Evolutionary conservation across 2,888 invertebrate species (phyloP).

Genomic region (Crepidodera aurea): DNA sequence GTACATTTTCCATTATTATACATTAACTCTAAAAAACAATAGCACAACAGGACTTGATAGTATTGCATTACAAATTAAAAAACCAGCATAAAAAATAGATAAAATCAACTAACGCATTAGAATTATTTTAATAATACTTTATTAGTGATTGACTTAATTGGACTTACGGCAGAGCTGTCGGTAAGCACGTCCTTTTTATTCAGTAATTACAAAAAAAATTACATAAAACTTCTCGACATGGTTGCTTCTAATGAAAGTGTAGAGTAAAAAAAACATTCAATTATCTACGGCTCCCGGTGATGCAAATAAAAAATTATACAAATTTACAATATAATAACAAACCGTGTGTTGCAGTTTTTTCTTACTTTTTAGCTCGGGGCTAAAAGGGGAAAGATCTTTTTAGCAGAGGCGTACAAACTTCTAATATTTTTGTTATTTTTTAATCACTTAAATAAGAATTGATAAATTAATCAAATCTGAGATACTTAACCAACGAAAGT

Average conservation of each 20-base stretch:
- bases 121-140: conserved; percentile 23
- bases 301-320: conserved; percentile 38
- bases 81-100: conserved; percentile 14
- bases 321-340: conserved; percentile 35
- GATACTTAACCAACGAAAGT: too few species aligned
- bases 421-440: too few species aligned
- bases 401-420: conserved; percentile 14
- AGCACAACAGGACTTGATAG: too few species aligned
- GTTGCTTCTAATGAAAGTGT: conserved; percentile 31
- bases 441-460: too few species aligned
- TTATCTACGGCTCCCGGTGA: conserved; percentile 33
- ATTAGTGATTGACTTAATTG: conserved; percentile 8
- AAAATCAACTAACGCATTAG: conserved; percentile 17
- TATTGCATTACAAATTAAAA: neutral
- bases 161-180: conserved; percentile 4
- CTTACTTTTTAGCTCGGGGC: conserved; percentile 27
- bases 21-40: too few species aligned
- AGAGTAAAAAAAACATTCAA: conserved; percentile 33
- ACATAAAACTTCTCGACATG: conserved; percentile 21
- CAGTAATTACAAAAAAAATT: conserved; percentile 33
- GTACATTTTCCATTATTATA: too few species aligned
- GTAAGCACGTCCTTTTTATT: conserved; percentile 25
- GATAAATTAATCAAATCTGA: too few species aligned
- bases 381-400: conserved; percentile 12
- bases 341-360: conserved; percentile 29